A percentile compares a stretch with the other conserved stretches of the same genome.
These are phyloP conservation scores for Drosophila stalkeri DNA, from an alignment of 2,888 invertebrate genomes.

Conservation along the genomic window DNA sequence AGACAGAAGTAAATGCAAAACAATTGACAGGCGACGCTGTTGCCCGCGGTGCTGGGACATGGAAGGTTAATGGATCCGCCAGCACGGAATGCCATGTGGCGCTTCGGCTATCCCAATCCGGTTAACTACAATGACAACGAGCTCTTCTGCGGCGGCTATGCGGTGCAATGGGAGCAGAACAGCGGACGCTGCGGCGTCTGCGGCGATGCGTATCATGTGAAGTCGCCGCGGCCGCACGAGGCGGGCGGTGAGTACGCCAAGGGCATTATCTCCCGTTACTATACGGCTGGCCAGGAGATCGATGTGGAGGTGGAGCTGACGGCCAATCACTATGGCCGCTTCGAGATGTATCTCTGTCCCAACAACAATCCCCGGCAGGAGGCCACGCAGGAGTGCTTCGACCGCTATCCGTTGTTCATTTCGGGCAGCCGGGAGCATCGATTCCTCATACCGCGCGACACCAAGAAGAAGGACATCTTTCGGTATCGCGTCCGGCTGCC, in stretches of 20 bases:
- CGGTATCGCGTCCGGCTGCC: constrained; percentile 92
- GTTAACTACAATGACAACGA: constrained; percentile 98
- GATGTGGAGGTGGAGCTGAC: constrained; percentile 95
- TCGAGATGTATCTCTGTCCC: constrained; percentile 94
- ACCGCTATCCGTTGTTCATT: constrained; percentile 91
- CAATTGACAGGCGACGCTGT: constrained; percentile 27
- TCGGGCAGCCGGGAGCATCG: constrained; percentile 90
- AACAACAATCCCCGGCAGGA: constrained; percentile 92
- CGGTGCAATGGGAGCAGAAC: constrained; percentile 95
- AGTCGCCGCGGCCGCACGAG: constrained; percentile 92
- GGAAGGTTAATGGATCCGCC: constrained; percentile 97
- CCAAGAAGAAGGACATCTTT: constrained; percentile 88
- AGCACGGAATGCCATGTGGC: constrained; percentile 97
- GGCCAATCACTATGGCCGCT: constrained; percentile 95
- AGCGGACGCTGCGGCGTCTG: constrained; percentile 95
- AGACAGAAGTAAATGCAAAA: not conserved
- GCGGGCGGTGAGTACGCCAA: constrained; percentile 94
- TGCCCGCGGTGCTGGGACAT: constrained; percentile 88
- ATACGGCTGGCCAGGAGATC: constrained; percentile 94
- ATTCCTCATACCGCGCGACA: constrained; percentile 90
- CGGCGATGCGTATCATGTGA: constrained; percentile 92
- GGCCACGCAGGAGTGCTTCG: constrained; percentile 93
- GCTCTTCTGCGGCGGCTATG: constrained; percentile 95
- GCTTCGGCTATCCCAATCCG: constrained; percentile 96
- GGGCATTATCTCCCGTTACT: constrained; percentile 93